Evolutionary conservation across 2,797 vertebrate genomes (phyloP).

Genomic region (Atherinosoma microstoma): DNA sequence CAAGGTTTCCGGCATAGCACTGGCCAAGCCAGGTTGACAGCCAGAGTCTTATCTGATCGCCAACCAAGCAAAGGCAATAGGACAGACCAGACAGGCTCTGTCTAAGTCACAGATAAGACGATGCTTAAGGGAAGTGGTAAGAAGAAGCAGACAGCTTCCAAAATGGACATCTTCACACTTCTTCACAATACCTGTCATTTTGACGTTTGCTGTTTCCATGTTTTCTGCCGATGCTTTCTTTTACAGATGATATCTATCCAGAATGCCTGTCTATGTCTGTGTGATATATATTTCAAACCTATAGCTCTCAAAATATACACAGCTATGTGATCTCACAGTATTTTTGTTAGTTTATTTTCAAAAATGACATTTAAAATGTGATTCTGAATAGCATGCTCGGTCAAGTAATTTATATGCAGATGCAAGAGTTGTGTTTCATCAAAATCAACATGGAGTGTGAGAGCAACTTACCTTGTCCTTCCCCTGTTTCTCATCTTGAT

Average conservation of each 20-base stretch:
- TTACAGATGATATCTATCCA: slow-evolving; percentile 17
- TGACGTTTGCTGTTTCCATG: slow-evolving; percentile 24
- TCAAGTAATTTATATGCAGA: background rate
- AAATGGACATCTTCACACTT: slow-evolving; percentile 52
- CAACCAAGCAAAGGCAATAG: slow-evolving; percentile 51
- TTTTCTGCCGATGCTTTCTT: slow-evolving; percentile 31
- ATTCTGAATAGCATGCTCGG: background rate
- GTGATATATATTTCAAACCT: slow-evolving; percentile 57
- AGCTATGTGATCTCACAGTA: slow-evolving; percentile 13
- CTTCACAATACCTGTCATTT: slow-evolving; percentile 13
- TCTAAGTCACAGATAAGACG: slow-evolving; percentile 66
- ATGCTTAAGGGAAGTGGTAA: slow-evolving; percentile 49
- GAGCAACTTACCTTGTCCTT: slow-evolving; percentile 92
- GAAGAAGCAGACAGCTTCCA: slow-evolving; percentile 27
- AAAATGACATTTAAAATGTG: background rate
- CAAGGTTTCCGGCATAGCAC: slow-evolving; percentile 69
- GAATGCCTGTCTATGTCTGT: slow-evolving; percentile 16
- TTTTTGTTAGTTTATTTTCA: slow-evolving; percentile 12
- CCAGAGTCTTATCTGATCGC: slow-evolving; percentile 75
- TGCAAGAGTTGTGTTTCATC: background rate
- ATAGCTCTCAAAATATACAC: slow-evolving; percentile 10
- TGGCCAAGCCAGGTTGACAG: slow-evolving; percentile 68
- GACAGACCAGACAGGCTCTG: slow-evolving; percentile 45
- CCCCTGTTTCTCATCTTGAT: slow-evolving; percentile 96
- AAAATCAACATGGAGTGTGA: background rate